phyloP scores from a whole-genome alignment of 2,888 invertebrate species.

The Dicycla oo region DNA sequence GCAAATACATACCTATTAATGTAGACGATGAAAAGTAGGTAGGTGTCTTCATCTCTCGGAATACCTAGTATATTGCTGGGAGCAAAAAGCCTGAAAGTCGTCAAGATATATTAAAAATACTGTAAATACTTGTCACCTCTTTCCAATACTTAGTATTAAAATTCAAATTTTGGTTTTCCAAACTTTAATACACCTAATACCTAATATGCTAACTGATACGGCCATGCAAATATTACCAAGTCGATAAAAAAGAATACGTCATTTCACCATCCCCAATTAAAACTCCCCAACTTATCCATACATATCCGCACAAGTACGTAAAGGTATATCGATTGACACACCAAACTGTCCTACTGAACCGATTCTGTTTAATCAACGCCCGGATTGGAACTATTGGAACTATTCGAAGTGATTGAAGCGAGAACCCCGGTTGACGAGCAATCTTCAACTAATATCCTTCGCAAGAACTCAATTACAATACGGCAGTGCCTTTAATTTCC shows the following conservation, averaged over 20 bases:
- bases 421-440: slow-evolving; percentile 87
- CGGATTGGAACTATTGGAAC: slow-evolving; percentile 83
- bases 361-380: slow-evolving; percentile 88
- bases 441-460: slow-evolving; percentile 89
- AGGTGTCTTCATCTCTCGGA: neutral
- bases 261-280: slow-evolving; percentile 17
- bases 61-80: too few species aligned
- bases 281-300: slow-evolving; percentile 10
- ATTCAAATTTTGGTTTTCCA: neutral
- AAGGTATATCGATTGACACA: slow-evolving; percentile 68
- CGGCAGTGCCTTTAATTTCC: slow-evolving; percentile 84
- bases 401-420: slow-evolving; percentile 84
- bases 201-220: neutral
- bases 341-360: slow-evolving; percentile 85
- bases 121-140: too few species aligned
- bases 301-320: slow-evolving; percentile 35
- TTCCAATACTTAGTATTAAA: neutral
- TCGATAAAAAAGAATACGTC: neutral
- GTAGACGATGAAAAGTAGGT: neutral
- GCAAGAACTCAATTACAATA: slow-evolving; percentile 87
- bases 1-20: slow-evolving; percentile 10
- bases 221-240: neutral
- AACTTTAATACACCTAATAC: too few species aligned
- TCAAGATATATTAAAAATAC: too few species aligned
- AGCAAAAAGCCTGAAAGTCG: neutral